Percentiles rank a stretch among this genome's conserved stretches.
Conservation (phyloP, 2,797 vertebrate genomes). For the Lophotriccus pileatus region DNA sequence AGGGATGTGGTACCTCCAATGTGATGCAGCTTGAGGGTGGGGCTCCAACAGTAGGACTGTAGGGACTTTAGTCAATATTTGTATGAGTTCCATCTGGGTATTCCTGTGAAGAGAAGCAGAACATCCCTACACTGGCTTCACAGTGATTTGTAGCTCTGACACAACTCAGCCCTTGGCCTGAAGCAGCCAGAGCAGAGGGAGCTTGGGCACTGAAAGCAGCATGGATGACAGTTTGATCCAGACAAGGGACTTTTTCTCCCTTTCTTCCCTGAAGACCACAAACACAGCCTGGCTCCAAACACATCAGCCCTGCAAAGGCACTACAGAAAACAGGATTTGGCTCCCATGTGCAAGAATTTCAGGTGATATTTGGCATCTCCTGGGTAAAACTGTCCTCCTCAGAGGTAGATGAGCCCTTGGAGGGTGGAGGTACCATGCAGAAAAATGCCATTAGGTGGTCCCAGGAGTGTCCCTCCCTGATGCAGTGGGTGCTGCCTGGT, state of each 20-base stretch:
- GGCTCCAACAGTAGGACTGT: not conserved
- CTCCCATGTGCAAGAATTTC: not conserved
- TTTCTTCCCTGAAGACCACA: not conserved
- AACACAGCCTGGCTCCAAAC: not conserved
- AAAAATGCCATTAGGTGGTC: accelerated
- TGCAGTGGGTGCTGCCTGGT: not conserved
- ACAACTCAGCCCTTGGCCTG: not conserved
- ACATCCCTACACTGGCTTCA: not conserved
- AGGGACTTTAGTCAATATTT: not conserved
- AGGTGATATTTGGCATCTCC: not conserved
- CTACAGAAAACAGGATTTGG: not conserved
- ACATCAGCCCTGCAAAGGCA: not conserved
- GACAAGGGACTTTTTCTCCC: not conserved
- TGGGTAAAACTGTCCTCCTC: not conserved
- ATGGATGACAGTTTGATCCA: not conserved
- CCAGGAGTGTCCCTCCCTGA: not conserved
- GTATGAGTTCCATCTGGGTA: not conserved
- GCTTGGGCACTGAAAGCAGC: not conserved
- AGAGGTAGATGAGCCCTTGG: not conserved
- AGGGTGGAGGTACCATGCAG: accelerated
- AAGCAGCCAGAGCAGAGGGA: not conserved
- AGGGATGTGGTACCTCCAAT: not conserved
- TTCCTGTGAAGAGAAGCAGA: not conserved
- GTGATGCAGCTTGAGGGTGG: not conserved
- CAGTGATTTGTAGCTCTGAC: not conserved